Percentiles rank a stretch among this genome's conserved stretches.
These are phyloP conservation scores for Phodopus roborovskii DNA, from an alignment of 2,113 vertebrate species.

Conservation along the genomic window DNA sequence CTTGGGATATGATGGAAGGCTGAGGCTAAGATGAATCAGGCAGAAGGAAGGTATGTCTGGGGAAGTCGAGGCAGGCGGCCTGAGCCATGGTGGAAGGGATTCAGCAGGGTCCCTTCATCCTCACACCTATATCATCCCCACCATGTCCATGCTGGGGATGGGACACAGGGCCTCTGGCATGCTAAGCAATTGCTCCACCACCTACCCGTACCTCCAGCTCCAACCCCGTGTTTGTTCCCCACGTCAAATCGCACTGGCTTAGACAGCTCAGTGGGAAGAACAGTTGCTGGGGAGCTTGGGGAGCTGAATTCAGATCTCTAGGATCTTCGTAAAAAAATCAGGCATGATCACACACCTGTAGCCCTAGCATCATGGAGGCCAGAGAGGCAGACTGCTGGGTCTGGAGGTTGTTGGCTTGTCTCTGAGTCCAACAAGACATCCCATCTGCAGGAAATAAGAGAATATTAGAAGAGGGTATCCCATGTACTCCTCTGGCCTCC, in stretches of 20 bases:
- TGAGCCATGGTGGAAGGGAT: not conserved
- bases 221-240: not conserved
- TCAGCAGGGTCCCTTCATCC: not conserved
- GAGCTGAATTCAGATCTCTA: not conserved
- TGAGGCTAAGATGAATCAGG: not conserved
- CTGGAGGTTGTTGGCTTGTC: not conserved
- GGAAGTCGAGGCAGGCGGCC: not conserved
- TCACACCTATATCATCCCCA: not conserved
- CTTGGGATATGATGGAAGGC: not conserved
- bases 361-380: not conserved
- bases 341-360: not conserved
- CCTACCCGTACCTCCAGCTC: too few relatives aligned
- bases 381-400: too few relatives aligned
- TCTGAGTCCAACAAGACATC: not conserved
- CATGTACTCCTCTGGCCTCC: not conserved
- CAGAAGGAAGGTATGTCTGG: not conserved
- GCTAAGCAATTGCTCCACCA: not conserved
- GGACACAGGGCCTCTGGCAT: not conserved
- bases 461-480: not conserved
- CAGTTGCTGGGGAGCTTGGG: not conserved
- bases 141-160: not conserved
- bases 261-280: not conserved
- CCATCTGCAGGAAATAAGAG: too few relatives aligned
- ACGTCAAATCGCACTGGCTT: not conserved
- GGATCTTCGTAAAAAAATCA: not conserved